Evolutionary conservation across 2,888 invertebrate genomes (phyloP), one percentile per base, ranked within the genome.

Genomic region (Lochmaea crataegi): DNA sequence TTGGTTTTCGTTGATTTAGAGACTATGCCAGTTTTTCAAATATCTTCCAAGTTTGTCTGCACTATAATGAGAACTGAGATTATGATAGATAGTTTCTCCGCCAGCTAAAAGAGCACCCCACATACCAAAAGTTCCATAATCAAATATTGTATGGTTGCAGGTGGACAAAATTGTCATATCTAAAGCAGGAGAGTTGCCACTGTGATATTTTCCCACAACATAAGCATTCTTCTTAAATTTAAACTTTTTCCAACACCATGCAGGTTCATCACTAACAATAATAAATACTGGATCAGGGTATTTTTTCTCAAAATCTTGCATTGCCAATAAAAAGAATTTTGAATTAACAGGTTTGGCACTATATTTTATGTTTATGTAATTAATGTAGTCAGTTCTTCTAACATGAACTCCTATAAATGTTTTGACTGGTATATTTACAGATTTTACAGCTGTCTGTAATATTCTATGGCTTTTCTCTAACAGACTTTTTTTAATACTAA

Each of bases 381-480:
- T 86, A 45, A 88, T 85, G 81, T 90, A 90, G 82, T 90, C 90
- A 1, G 90, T 90, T 70, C 90, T 85, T 64, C 90, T 84, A 9
- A 90, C 88, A 77, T 90, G 90, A 56, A 91, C 86, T 64, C 89
- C 89, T 16, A 90, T 87, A 77, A 87, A 90, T 14, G 86, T 86
- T 16, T 66, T 26, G 7, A 56, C 41, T 56, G 63, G 12, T n/a
- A 22, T 22, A 26, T 69, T 69, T 56, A 64, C 9, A 42, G 16
- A 78, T 78, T 26, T 70, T 45, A 75, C 73, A 22, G 76, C 77
- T 51, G 56, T n/a, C 22, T 69, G 74, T 61, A 78, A 63, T 51
- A 76, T 71, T 74, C 84, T 86, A 75, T 88, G 87, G 64, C 89
- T 89, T 75, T 88, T 86, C 22, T 86, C 83, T 67, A 87, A 81